Conservation (phyloP, 2,888 invertebrate species). For the Slavum lentiscoides region DNA sequence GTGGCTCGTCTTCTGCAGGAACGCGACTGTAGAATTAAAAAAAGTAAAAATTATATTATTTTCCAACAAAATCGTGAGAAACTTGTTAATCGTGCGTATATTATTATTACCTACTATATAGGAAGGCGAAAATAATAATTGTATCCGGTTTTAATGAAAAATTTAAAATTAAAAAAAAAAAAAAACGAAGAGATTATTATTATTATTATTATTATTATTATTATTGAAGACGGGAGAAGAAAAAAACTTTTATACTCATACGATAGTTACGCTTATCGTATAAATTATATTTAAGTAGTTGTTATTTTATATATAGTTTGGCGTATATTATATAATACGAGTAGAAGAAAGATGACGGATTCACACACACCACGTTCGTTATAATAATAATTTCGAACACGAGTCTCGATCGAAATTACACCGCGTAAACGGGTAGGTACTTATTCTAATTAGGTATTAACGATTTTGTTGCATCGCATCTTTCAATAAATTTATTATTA, state of each 20-base stretch:
- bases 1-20: conserved; percentile 12
- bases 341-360: too few species aligned
- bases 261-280: too few species aligned
- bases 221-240: not conserved
- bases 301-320: too few species aligned
- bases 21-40: conserved; percentile 20
- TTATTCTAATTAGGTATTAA: too few species aligned
- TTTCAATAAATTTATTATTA: too few species aligned
- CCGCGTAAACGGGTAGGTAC: too few species aligned
- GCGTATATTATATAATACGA: too few species aligned
- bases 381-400: too few species aligned
- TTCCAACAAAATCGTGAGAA: conserved; percentile 37
- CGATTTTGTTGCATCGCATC: too few species aligned
- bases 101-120: conserved; percentile 22
- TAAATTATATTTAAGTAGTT: too few species aligned
- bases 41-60: conserved; percentile 40
- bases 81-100: conserved; percentile 28
- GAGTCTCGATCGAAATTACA: too few species aligned
- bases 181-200: conserved; percentile 27
- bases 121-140: conserved; percentile 39
- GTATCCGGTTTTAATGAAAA: conserved; percentile 42
- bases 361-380: too few species aligned
- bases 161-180: conserved; percentile 27
- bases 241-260: not conserved
- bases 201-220: conserved; percentile 2